phyloP scores from a whole-genome alignment of 2,888 invertebrate species.

The Drosophila eohydei region DNA sequence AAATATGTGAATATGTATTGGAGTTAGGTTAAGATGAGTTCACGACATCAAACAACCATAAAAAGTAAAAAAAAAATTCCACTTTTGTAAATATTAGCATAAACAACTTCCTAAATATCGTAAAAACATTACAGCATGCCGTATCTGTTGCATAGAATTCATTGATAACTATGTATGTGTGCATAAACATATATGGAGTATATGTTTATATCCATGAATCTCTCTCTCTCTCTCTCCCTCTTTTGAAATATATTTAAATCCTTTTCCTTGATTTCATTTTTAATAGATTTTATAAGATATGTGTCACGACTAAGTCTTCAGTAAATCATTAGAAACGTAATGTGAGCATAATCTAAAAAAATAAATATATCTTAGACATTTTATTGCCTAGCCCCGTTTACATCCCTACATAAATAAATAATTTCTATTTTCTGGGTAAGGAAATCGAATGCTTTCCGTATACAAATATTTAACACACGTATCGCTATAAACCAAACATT shows the following conservation, averaged over 20 bases:
- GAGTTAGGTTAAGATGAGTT: conserved; percentile 43
- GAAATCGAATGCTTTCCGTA: background rate
- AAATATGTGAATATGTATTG: conserved; percentile 2
- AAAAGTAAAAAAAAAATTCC: conserved; percentile 12
- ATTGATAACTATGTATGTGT: background rate
- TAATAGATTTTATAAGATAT: no score
- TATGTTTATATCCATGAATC: background rate
- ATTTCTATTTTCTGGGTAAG: conserved; percentile 1
- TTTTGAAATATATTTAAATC: no score
- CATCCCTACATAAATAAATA: background rate
- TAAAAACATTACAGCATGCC: background rate
- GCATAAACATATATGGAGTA: background rate
- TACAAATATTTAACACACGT: background rate
- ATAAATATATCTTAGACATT: background rate
- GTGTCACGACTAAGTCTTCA: no score
- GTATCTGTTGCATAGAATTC: conserved; percentile 10
- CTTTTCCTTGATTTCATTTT: no score
- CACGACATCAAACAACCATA: conserved; percentile 22
- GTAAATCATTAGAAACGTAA: background rate
- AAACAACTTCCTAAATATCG: conserved; percentile 9
- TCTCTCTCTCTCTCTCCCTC: no score
- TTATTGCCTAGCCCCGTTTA: background rate
- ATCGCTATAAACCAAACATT: background rate
- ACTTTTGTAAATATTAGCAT: conserved; percentile 7
- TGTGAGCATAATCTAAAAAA: background rate